These are phyloP conservation scores for Erebia aethiops DNA, from an alignment of 2,888 invertebrate genomes.

Conservation along the genomic window DNA sequence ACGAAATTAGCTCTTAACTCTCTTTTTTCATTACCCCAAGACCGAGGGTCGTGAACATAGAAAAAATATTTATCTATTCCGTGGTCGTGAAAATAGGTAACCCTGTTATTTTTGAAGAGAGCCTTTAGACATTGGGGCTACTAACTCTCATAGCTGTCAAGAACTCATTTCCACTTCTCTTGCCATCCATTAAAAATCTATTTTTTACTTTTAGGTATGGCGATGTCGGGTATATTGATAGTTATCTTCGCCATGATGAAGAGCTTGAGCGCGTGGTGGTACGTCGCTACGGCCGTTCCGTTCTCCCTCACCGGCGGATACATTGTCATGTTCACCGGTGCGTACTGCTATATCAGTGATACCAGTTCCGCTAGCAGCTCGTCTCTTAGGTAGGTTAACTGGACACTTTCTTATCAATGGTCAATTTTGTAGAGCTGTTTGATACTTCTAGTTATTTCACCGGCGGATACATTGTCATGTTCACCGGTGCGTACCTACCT, in stretches of 20 bases:
- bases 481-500: constrained; percentile 78
- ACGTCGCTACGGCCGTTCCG: constrained; percentile 80
- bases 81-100: no score
- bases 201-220: constrained; percentile 57
- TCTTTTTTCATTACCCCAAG: no score
- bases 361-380: constrained; percentile 82
- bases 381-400: constrained; percentile 53
- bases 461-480: constrained; percentile 84
- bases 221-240: constrained; percentile 56
- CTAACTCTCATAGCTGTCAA: no score
- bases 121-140: no score
- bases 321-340: constrained; percentile 83
- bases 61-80: no score
- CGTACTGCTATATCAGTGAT: constrained; percentile 87
- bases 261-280: constrained; percentile 75
- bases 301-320: constrained; percentile 84
- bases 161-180: not conserved
- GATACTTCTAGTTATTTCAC: constrained; percentile 52
- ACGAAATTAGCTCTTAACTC: no score
- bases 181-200: not conserved
- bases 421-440: not conserved
- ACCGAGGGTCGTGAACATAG: no score
- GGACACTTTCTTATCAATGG: not conserved
- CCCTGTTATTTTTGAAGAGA: no score
- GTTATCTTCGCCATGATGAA: constrained; percentile 65